A percentile compares a stretch with the other conserved stretches of the same genome.
Evolutionary conservation across 2,797 vertebrate genomes (phyloP).

Genomic region (Eidolon dupreanum): DNA sequence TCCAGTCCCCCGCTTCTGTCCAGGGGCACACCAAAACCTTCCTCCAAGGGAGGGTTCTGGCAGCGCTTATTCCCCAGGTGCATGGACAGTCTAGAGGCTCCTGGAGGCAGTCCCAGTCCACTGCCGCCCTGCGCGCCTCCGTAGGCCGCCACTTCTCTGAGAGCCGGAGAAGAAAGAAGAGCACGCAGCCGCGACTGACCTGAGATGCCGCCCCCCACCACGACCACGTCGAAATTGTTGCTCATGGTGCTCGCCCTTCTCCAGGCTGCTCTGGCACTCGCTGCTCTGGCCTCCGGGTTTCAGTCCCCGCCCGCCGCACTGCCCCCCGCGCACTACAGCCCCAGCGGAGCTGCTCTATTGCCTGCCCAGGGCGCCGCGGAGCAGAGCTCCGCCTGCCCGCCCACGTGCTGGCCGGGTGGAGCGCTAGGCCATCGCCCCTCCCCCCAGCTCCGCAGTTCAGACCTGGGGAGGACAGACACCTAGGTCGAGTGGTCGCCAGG

Average conservation of each 20-base stretch:
- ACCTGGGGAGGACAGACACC: neutral
- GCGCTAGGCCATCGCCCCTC: neutral
- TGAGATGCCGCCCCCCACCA: conserved; percentile 96
- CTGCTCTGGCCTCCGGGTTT: neutral
- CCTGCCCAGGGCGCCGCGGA: neutral
- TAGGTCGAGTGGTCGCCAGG: neutral
- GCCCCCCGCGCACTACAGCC: neutral
- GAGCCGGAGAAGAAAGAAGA: neutral
- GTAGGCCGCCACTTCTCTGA: neutral
- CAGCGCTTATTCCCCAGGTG: neutral
- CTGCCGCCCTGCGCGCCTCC: neutral
- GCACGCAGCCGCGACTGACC: conserved; percentile 84
- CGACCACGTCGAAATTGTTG: conserved; percentile 92
- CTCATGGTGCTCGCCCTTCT: conserved; percentile 84
- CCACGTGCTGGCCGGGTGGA: neutral
- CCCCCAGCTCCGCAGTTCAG: neutral
- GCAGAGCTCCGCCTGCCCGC: conserved; percentile 49
- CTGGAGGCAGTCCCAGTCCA: neutral
- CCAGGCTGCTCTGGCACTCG: accelerated
- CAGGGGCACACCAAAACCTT: neutral
- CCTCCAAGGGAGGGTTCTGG: neutral
- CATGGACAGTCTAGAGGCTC: neutral
- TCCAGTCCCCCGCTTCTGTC: neutral
- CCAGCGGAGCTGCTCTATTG: neutral
- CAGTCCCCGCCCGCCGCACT: neutral